phyloP scores from a whole-genome alignment of 2,113 vertebrate species.

The Tursiops truncatus region DNA sequence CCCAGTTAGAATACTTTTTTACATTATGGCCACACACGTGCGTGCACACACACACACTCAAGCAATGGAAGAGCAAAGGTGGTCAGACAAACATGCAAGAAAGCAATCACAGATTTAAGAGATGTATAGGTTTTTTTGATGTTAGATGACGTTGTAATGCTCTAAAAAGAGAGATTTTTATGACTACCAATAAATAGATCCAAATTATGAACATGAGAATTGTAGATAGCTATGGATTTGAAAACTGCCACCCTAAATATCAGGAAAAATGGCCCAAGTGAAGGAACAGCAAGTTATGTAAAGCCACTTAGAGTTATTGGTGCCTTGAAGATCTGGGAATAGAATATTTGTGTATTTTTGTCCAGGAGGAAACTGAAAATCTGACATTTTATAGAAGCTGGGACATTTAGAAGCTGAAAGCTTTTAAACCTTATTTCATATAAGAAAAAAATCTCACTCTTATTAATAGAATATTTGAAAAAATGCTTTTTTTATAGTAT shows the following conservation, averaged over 20 bases:
- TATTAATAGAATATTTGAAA: not conserved
- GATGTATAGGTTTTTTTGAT: not conserved
- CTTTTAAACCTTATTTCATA: not conserved
- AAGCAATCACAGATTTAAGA: not conserved
- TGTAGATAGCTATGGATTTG: not conserved
- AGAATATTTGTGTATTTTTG: not conserved
- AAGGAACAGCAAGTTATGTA: not conserved
- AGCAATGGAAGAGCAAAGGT: not conserved
- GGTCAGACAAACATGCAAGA: not conserved
- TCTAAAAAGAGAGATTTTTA: not conserved
- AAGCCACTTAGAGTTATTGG: not conserved
- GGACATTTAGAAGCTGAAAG: not conserved
- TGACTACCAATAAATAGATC: not conserved
- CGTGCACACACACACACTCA: not conserved
- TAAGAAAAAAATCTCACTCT: not conserved
- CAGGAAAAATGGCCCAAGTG: not conserved
- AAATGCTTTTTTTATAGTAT: not conserved
- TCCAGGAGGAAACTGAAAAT: constrained; percentile 4
- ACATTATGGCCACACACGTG: too few relatives aligned
- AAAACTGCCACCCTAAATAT: not conserved
- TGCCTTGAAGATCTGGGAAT: not conserved
- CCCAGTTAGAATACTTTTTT: not conserved
- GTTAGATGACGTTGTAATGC: not conserved
- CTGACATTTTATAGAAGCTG: not conserved
- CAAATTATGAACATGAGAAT: constrained; percentile 21